Conservation (phyloP, 2,888 invertebrate species). For the Sphaerophoria taeniata region DNA sequence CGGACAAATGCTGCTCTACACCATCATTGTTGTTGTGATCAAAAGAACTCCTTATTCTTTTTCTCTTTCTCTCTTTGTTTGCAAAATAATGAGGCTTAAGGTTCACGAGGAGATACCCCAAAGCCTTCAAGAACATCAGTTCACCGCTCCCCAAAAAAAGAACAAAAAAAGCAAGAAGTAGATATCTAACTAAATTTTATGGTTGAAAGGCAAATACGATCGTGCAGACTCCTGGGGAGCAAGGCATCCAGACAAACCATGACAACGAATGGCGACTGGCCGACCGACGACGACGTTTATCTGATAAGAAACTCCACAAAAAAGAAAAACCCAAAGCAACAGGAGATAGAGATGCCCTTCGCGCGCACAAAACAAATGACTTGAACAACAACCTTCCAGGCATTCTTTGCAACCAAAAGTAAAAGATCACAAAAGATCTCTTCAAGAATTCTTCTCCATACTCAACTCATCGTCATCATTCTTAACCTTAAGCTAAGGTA, state of each 20-base stretch:
- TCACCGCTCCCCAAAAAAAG: background rate
- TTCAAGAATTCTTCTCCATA: slow-evolving; percentile 48
- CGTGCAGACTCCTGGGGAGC: slow-evolving; percentile 69
- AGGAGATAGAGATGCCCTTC: slow-evolving; percentile 49
- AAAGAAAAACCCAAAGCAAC: background rate
- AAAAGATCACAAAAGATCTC: slow-evolving; percentile 62
- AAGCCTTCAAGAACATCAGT: background rate
- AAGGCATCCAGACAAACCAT: slow-evolving; percentile 25
- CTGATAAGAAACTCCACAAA: slow-evolving; percentile 61
- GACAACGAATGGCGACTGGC: slow-evolving; percentile 15
- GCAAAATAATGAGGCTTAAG: slow-evolving; percentile 62
- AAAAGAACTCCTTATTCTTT: slow-evolving; percentile 7
- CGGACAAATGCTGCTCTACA: slow-evolving; percentile 69
- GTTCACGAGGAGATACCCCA: background rate
- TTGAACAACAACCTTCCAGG: slow-evolving; percentile 70
- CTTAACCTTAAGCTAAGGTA: background rate
- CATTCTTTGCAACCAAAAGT: background rate
- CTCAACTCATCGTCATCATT: background rate
- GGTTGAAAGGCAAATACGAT: slow-evolving; percentile 47
- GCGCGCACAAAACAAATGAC: slow-evolving; percentile 66
- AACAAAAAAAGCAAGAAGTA: background rate
- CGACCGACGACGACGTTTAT: slow-evolving; percentile 53
- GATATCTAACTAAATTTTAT: slow-evolving; percentile 35
- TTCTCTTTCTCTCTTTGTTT: slow-evolving; percentile 8
- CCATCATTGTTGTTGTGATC: slow-evolving; percentile 53